A percentile compares a stretch with the other conserved stretches of the same genome.
These are phyloP conservation scores for Amphipoea lucens DNA, from an alignment of 2,888 invertebrate genomes.

Conservation along the genomic window DNA sequence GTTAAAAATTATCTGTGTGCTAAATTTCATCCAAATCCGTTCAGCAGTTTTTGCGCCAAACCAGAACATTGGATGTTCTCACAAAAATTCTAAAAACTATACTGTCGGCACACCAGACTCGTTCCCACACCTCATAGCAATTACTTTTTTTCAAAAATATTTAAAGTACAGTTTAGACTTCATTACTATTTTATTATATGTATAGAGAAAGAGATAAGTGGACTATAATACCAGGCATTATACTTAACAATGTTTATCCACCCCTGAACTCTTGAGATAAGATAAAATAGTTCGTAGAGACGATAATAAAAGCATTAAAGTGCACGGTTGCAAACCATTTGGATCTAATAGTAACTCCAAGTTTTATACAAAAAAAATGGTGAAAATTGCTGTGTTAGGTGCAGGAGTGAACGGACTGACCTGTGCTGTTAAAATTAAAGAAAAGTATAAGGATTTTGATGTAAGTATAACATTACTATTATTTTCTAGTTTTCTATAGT, in stretches of 20 bases:
- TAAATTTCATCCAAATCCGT: background rate
- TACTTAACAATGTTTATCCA: conserved; percentile 1
- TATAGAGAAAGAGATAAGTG: background rate
- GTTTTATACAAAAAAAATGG: conserved; percentile 67
- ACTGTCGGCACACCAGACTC: too few relatives aligned
- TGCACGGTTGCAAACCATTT: background rate
- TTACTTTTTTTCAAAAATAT: background rate
- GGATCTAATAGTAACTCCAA: background rate
- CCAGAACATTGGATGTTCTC: background rate
- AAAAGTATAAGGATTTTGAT: conserved; percentile 85
- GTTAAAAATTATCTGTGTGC: background rate
- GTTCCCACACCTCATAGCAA: too few relatives aligned
- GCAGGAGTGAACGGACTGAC: conserved; percentile 94
- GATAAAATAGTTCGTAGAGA: conserved; percentile 16
- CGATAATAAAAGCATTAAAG: conserved; percentile 8
- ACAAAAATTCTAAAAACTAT: too few relatives aligned
- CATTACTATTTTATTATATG: background rate
- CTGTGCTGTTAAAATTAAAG: conserved; percentile 92
- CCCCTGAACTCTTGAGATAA: conserved; percentile 52
- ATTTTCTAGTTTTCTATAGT: too few relatives aligned
- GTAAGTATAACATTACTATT: conserved; percentile 71
- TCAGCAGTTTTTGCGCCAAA: background rate
- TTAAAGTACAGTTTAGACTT: background rate
- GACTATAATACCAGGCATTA: background rate
- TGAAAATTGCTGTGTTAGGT: conserved; percentile 92